Evolutionary conservation across 2,113 vertebrate genomes (phyloP).

Genomic region (Tupaia tana): DNA sequence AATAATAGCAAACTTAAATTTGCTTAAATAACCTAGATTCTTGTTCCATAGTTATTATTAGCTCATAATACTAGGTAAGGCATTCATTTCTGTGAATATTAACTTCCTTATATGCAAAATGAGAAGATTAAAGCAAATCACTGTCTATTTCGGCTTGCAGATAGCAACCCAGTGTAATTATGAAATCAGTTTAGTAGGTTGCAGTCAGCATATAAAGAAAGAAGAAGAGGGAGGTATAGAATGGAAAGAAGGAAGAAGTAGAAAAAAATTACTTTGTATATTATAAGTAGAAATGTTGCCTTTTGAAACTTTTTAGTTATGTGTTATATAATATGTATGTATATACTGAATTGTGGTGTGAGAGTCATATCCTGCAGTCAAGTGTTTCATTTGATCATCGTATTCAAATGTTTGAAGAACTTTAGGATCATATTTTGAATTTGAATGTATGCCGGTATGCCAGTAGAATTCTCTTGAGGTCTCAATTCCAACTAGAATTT

Average conservation of each 20-base stretch:
- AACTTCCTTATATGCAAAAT: slow-evolving; percentile 9
- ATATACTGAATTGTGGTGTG: neutral
- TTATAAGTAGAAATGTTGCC: neutral
- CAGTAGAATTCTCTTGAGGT: slow-evolving; percentile 17
- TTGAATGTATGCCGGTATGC: neutral
- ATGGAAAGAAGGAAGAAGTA: neutral
- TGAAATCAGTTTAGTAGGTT: slow-evolving; percentile 24
- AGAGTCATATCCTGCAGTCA: neutral
- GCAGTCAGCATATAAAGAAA: slow-evolving; percentile 25
- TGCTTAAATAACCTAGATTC: neutral
- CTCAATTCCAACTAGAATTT: slow-evolving; percentile 31
- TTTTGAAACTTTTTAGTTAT: neutral
- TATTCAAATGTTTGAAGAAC: neutral
- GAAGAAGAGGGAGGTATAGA: neutral
- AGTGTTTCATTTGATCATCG: neutral
- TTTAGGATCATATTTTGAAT: neutral
- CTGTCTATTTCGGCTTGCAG: neutral
- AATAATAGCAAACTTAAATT: slow-evolving; percentile 11
- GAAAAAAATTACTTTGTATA: neutral
- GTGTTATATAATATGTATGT: neutral
- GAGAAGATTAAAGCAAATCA: neutral
- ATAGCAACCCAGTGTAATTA: neutral
- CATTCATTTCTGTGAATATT: neutral
- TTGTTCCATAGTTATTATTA: neutral
- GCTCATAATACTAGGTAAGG: neutral